Conservation (phyloP, 2,797 vertebrate genomes). For the Danio kyathit region DNA sequence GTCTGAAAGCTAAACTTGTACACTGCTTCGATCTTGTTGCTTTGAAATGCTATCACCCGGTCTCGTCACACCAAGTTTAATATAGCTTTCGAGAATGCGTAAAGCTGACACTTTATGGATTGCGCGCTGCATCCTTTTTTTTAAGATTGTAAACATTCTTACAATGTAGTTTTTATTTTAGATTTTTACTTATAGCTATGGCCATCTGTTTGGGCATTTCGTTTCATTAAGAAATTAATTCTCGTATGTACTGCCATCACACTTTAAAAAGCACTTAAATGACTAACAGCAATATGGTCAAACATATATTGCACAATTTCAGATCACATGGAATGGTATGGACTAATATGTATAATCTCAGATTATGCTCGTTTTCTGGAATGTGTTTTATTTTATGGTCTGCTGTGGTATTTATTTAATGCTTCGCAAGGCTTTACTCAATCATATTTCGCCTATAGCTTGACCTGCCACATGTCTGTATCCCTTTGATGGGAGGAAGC, state of each 20-base stretch:
- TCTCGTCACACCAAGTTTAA: constrained; percentile 11
- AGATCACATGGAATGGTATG: constrained; percentile 22
- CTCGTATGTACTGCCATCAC: neutral
- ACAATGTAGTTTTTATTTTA: neutral
- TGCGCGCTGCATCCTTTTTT: neutral
- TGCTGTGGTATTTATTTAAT: neutral
- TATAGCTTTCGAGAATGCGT: neutral
- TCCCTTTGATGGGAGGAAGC: constrained; percentile 66
- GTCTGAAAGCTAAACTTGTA: constrained; percentile 38
- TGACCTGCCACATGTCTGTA: constrained; percentile 66
- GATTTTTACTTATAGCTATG: neutral
- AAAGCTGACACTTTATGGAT: neutral
- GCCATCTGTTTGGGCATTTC: neutral
- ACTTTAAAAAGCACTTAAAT: neutral
- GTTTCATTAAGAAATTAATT: neutral
- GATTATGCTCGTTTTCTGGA: constrained; percentile 29
- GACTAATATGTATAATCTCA: constrained; percentile 42
- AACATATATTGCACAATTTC: neutral
- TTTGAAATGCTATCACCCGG: neutral
- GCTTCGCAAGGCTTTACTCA: constrained; percentile 13
- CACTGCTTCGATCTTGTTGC: constrained; percentile 4
- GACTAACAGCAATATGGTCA: neutral
- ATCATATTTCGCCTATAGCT: constrained; percentile 63
- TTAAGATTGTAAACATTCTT: neutral
- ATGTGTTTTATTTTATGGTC: constrained; percentile 10